These are phyloP conservation scores for Anthoptus insignis DNA, from an alignment of 2,888 invertebrate genomes.

Conservation along the genomic window DNA sequence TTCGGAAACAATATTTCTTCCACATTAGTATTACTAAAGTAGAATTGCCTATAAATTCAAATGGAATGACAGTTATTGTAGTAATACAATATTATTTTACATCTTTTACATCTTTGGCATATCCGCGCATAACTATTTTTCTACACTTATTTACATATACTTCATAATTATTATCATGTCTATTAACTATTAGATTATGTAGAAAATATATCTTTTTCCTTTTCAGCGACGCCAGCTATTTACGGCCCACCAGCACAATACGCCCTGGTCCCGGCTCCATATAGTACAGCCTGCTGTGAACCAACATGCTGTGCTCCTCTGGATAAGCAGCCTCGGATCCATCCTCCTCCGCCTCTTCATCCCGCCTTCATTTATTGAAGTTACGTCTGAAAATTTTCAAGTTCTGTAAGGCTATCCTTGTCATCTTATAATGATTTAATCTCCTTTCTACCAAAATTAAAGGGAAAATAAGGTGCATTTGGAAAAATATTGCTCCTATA, in stretches of 20 bases:
- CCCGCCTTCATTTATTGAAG: conserved; percentile 81
- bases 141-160: too few relatives aligned
- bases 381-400: background rate
- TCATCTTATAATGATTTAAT: background rate
- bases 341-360: conserved; percentile 76
- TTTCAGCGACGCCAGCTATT: conserved; percentile 74
- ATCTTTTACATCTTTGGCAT: too few relatives aligned
- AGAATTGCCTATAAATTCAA: too few relatives aligned
- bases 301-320: conserved; percentile 76
- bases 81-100: too few relatives aligned
- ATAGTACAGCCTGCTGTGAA: conserved; percentile 75
- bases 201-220: background rate
- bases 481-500: conserved; percentile 20
- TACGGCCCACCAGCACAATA: conserved; percentile 79
- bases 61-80: too few relatives aligned
- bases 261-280: conserved; percentile 75
- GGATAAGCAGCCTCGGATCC: conserved; percentile 76
- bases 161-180: too few relatives aligned
- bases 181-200: too few relatives aligned
- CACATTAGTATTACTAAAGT: too few relatives aligned
- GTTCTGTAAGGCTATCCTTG: background rate
- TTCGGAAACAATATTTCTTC: too few relatives aligned
- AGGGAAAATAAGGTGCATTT: conserved; percentile 29
- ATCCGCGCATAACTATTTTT: too few relatives aligned
- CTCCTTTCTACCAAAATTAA: conserved; percentile 23